Evolutionary conservation across 1,140 invertebrate species (phyloP).

Genomic region (Bathynomus jamesi): DNA sequence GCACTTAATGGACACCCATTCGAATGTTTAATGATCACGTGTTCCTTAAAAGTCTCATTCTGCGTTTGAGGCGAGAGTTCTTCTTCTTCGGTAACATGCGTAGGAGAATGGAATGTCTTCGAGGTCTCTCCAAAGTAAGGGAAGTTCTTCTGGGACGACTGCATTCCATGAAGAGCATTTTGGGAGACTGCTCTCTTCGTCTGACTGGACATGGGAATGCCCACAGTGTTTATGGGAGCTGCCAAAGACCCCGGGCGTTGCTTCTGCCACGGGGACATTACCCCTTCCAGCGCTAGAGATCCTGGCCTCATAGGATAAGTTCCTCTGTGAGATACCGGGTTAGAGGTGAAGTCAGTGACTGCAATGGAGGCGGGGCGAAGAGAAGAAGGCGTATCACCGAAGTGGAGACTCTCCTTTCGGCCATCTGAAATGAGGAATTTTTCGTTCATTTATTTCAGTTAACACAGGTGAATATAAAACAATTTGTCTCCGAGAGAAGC

Average conservation of each 20-base stretch:
- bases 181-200: conserved; percentile 21
- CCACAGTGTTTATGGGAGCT: conserved; percentile 32
- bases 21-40: too few relatives aligned
- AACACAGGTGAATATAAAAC: too few relatives aligned
- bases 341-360: not conserved
- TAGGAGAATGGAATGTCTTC: not conserved
- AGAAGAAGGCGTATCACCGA: too few relatives aligned
- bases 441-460: too few relatives aligned
- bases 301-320: not conserved
- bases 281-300: not conserved
- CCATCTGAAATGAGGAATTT: too few relatives aligned
- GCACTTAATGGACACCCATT: too few relatives aligned
- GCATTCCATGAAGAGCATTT: conserved; percentile 29
- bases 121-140: not conserved
- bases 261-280: not conserved
- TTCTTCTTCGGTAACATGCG: not conserved
- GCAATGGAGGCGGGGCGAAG: not conserved
- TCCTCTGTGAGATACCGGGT: not conserved
- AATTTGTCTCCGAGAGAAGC: too few relatives aligned
- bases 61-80: too few relatives aligned
- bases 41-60: not conserved
- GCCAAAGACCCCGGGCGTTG: conserved; percentile 31
- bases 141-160: not conserved
- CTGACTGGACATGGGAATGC: conserved; percentile 30
- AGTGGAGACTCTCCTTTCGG: too few relatives aligned